Evolutionary conservation across 2,113 vertebrate species (phyloP).

Genomic region (Odontesthes bonariensis): DNA sequence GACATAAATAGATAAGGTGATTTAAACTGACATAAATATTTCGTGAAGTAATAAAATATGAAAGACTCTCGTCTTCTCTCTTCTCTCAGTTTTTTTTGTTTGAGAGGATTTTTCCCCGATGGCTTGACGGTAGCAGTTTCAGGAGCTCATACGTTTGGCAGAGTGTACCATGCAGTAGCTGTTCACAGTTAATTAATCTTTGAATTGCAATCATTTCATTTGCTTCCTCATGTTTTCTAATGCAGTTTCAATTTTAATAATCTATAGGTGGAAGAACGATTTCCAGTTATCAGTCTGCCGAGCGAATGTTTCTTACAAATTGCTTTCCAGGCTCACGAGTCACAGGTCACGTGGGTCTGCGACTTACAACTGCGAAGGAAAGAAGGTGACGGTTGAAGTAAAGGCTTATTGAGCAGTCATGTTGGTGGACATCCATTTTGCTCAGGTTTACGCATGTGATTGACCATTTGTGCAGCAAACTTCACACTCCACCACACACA

Average conservation of each 20-base stretch:
- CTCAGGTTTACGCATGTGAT: slow-evolving; percentile 22
- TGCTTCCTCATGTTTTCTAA: slow-evolving; percentile 1
- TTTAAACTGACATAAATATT: slow-evolving; percentile 12
- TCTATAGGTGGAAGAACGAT: slow-evolving; percentile 84
- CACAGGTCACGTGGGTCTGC: slow-evolving; percentile 39
- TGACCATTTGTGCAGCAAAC: slow-evolving; percentile 4
- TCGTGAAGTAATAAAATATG: slow-evolving; percentile 2
- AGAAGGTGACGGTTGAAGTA: slow-evolving; percentile 16
- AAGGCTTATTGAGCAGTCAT: slow-evolving; percentile 33
- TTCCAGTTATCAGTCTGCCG: slow-evolving; percentile 83
- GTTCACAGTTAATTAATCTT: slow-evolving; percentile 29
- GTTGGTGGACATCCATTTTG: slow-evolving; percentile 33
- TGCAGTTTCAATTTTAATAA: slow-evolving; percentile 21
- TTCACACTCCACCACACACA: slow-evolving; percentile 1
- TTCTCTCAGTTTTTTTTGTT: neutral
- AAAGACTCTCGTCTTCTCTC: slow-evolving; percentile 8
- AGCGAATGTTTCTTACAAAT: slow-evolving; percentile 81
- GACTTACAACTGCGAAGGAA: slow-evolving; percentile 38
- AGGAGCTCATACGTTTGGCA: slow-evolving; percentile 1
- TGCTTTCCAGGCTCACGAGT: slow-evolving; percentile 83
- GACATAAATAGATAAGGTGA: slow-evolving; percentile 9
- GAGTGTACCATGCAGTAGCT: slow-evolving; percentile 7
- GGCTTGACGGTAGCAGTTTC: neutral
- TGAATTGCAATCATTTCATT: slow-evolving; percentile 12
- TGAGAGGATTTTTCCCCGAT: neutral